phyloP scores from a whole-genome alignment of 1,140 invertebrate species.

The Leucophenga varia region DNA sequence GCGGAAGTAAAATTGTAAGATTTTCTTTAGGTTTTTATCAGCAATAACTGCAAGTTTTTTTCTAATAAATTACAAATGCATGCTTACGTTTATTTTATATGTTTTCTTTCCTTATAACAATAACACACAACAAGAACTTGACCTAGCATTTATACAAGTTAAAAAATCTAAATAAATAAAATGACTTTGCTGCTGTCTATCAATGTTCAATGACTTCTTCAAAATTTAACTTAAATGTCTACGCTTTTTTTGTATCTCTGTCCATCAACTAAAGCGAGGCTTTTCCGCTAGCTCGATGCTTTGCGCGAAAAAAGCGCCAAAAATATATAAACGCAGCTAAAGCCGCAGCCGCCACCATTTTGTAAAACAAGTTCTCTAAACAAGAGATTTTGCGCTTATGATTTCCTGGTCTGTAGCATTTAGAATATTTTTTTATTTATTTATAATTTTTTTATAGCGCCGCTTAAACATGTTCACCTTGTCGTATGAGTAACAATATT shows the following conservation, averaged over 20 bases:
- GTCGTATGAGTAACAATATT: conserved; percentile 41
- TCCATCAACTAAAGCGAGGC: no score
- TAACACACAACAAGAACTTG: no score
- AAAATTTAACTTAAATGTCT: no score
- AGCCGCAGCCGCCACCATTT: background rate
- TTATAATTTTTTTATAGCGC: conserved; percentile 27
- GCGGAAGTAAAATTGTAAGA: no score
- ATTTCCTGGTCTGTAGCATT: conserved; percentile 38
- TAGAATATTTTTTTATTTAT: conserved; percentile 35
- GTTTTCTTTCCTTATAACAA: no score
- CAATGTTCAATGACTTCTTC: no score
- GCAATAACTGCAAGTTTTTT: background rate
- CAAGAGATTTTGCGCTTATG: conserved; percentile 29
- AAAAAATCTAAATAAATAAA: no score
- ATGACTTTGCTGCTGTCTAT: no score
- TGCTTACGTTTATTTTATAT: background rate
- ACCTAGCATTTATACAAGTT: no score
- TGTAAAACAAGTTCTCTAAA: conserved; percentile 21
- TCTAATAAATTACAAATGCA: background rate
- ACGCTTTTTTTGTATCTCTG: background rate
- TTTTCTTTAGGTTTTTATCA: background rate
- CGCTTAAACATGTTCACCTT: conserved; percentile 43
- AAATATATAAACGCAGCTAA: no score
- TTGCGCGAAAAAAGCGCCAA: no score
- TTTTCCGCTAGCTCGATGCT: no score